Base-by-base conservation (phyloP, 1,140 invertebrate genomes). In the Drosophila melanica region DNA sequence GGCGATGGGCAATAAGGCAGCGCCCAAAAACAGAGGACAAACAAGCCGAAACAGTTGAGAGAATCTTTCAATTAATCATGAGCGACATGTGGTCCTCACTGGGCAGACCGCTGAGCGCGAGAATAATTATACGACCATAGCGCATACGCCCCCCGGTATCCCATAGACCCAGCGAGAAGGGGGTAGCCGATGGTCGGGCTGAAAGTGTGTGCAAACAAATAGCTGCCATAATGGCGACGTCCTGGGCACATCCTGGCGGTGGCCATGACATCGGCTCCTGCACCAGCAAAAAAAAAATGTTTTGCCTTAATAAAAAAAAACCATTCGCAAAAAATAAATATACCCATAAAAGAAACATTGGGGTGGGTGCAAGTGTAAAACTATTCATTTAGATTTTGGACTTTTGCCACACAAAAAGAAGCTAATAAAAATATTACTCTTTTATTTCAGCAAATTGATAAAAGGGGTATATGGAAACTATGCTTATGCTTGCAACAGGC, bases 11-110 rank as follows among this genome's bases (percentile, higher is more conserved):
- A 12, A 47, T 47, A 48, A 48, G 23, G 37, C 47, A 54, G 37
- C 20, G 39, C 14, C 55, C 16, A 10, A 53, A 35, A 73, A 60
- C 35, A 70, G 47, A 64, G 45, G 30, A 50, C 41, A 71, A 75
- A 68, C 57, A 68, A 74, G 57, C 35, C 30, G 60, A 71, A 85
- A 69, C 68, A 85, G 78, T 87, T 81, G 75, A 67, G 82, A 65
- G 62, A 89, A 89, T 74, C 79, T 79, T 79, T 87, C 76, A 87
- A 87, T 87, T 89, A 87, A 87, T 87, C 82, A 87, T 77, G 73
- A 89, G 84, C 82, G 82, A 87, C 82, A 87, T 87, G 82, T 89
- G 82, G 82, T 82, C 82, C 62, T 71, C 62, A 64, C 42, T 39
- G 71, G 45, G 37, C 53, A 47, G 75, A 81, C 78, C 81, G 70